Evolutionary conservation across 30 jellyfish, hydroid and myxozoan species (phyloP), one percentile per base, ranked within the genome.

Genomic region (Hydractinia symbiolongicarpus): DNA sequence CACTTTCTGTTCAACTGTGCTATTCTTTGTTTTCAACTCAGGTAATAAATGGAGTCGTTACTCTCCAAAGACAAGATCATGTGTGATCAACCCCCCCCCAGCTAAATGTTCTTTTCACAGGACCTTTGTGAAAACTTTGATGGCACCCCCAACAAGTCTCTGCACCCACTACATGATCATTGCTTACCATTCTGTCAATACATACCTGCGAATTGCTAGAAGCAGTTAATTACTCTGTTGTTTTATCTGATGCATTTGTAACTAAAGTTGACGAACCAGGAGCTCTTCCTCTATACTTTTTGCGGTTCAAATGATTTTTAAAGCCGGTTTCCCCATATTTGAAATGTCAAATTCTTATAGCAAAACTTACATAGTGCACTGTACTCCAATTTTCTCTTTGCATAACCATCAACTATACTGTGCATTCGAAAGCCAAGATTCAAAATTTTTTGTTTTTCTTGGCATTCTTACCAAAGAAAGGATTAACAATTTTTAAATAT

Each of bases 301-400:
- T 20, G 1, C 78, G 1, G 0, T 16, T 14, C 15, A 15, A 7
- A 71, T 71, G 67, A 49, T 2, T n/a, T 6, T 7, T 9, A 55
- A 71, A 53, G n/a, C 60, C 69, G 9, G 69, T 50, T 19, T 0
- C n/a, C 9, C 80, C 80, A 30, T 19, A 20, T 13, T 71, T 19
- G 80, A 49, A 71, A 71, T 71, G 69, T 49, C 44, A 71, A 71
- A 71, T 30, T 49, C 50, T 71, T 71, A 55, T n/a, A 14, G 67
- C 80, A 71, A 6, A 71, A 19, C 17, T 7, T 19, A 15, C 80
- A 30, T 30, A 30, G 44, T 30, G 44, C 44, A 30, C 51, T 67
- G 20, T 15, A 49, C 21, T 13, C 21, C 51, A 4, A 10, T 58
- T 58, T 58, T 67, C 2, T 13, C 78, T 21, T 67, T 67, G 14